phyloP scores from a whole-genome alignment of 2,888 invertebrate species.

The Drosophila borealis region DNA sequence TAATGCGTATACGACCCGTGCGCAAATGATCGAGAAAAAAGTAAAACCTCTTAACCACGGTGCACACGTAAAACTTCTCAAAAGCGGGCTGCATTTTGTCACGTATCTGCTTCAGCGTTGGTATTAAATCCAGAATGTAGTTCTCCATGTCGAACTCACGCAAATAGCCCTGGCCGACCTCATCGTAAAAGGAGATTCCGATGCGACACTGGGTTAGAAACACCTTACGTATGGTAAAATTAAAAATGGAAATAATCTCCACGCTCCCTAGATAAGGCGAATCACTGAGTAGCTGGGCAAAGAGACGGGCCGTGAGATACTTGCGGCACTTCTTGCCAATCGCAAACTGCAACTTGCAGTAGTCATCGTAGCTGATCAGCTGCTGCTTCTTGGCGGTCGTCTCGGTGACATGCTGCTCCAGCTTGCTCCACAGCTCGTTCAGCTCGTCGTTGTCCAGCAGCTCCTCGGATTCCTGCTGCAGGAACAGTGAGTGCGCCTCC shows the following conservation, averaged over 20 bases:
- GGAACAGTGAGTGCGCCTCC: conserved; percentile 94
- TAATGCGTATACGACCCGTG: conserved; percentile 94
- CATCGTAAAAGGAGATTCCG: conserved; percentile 96
- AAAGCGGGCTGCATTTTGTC: conserved; percentile 96
- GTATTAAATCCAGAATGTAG: conserved; percentile 96
- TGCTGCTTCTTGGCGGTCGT: conserved; percentile 91
- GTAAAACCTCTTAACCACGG: conserved; percentile 97
- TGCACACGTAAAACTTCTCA: conserved; percentile 98
- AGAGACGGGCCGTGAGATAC: conserved; percentile 94
- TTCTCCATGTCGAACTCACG: conserved; percentile 96
- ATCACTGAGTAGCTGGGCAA: conserved; percentile 93
- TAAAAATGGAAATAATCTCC: conserved; percentile 95
- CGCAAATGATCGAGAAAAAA: conserved; percentile 97
- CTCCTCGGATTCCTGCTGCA: conserved; percentile 93
- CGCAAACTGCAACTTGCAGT: conserved; percentile 90
- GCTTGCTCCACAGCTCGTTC: conserved; percentile 92
- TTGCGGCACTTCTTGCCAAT: conserved; percentile 90
- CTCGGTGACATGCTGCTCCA: conserved; percentile 91
- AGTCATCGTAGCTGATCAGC: conserved; percentile 94
- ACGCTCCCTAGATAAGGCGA: conserved; percentile 93
- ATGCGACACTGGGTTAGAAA: conserved; percentile 98
- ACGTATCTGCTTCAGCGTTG: conserved; percentile 95
- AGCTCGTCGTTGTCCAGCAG: conserved; percentile 95
- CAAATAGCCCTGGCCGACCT: conserved; percentile 95
- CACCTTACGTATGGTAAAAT: conserved; percentile 97